phyloP scores from a whole-genome alignment of 2,113 vertebrate genomes.

The Otis tarda region DNA sequence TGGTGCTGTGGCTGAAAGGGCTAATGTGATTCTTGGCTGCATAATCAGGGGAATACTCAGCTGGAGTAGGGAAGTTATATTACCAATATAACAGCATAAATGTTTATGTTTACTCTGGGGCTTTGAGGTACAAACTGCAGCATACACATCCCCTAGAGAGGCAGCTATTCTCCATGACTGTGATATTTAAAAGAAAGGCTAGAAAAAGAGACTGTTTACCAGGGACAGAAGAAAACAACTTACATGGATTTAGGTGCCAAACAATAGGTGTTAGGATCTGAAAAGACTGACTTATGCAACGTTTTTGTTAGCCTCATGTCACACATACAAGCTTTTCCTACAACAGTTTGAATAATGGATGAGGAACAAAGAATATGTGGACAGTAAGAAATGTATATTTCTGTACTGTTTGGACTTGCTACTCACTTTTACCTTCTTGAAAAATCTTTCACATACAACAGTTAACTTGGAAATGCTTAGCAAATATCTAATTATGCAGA shows the following conservation, averaged over 20 bases:
- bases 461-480: not conserved
- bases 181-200: not conserved
- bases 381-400: not conserved
- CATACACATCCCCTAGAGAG: not conserved
- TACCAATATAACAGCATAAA: conserved; percentile 39
- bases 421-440: not conserved
- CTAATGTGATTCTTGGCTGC: conserved; percentile 40
- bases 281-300: not conserved
- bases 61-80: conserved; percentile 40
- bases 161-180: conserved; percentile 21
- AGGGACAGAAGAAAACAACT: not conserved
- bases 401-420: not conserved
- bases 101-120: conserved; percentile 57
- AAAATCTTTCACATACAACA: not conserved
- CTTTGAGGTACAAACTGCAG: conserved; percentile 26
- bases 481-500: not conserved
- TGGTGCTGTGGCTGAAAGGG: conserved; percentile 46
- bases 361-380: not conserved
- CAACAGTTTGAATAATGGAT: conserved; percentile 22
- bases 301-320: conserved; percentile 16
- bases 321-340: not conserved
- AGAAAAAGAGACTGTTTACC: conserved; percentile 4
- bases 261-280: not conserved
- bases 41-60: conserved; percentile 49
- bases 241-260: not conserved